Evolutionary conservation across 2,888 invertebrate genomes (phyloP), one percentile per base, ranked within the genome.

Genomic region (Phortica okadai): DNA sequence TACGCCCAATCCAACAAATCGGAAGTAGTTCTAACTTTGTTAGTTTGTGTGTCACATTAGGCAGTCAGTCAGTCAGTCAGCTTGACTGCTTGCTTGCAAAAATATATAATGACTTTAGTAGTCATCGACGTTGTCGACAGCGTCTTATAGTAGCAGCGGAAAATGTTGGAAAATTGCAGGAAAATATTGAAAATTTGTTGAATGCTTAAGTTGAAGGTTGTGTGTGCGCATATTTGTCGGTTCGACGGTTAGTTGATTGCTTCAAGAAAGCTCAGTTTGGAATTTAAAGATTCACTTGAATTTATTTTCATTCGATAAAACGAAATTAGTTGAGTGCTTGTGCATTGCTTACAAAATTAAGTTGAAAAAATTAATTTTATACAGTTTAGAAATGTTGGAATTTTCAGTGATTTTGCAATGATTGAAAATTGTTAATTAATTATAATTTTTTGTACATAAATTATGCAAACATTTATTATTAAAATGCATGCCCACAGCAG

Each of bases 111-210:
- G 86, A 86, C 85, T 87, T 85, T 85, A 70, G 70, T 72, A 72
- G 70, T 72, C 33, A 56, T 64, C 64, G 42, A 33, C 16, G 44
- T 70, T 25, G 70, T 70, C 25, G 33, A 10, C 21, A 7, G 16
- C 25, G 25, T 62, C 25, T 21, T 16, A 21, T 33, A 62, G 7
- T 3, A 25, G 16, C 88, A 87, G 88, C 85, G 86, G 82, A 87
- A 86, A 86, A 86, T 86, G 86, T 81, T 82, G 83, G 82, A 87
- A 86, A 85, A 87, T 84, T 87, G 86, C 87, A 83, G 76, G 79
- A 79, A 80, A 86, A 86, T 83, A 83, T 79, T 81, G 72, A 77
- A 84, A 83, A 83, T 62, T 62, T 81, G 73, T 77, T 81, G 75
- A 81, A 77, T 76, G 83, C 76, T 84, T 77, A 84, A 84, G 82